Conservation (phyloP, 2,888 invertebrate genomes). For the Tenthredo amoena region DNA sequence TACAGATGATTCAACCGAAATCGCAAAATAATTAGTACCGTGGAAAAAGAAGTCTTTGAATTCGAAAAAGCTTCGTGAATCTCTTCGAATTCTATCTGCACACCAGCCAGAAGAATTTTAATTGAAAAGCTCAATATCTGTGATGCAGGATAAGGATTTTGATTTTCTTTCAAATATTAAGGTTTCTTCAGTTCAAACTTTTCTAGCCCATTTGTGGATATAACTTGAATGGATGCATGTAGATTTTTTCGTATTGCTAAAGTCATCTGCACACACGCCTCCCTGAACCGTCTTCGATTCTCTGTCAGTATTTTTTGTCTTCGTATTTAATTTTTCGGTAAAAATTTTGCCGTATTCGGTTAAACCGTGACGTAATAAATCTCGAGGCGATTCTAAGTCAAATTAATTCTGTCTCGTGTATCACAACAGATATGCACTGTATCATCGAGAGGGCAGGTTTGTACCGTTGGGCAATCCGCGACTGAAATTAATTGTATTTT, state of each 20-base stretch:
- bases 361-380: slow-evolving; percentile 16
- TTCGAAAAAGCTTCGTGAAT: no score
- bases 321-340: not conserved
- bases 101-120: not conserved
- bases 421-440: slow-evolving; percentile 5
- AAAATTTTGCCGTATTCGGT: not conserved
- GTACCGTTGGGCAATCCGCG: not conserved
- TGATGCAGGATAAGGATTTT: no score
- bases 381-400: slow-evolving; percentile 11
- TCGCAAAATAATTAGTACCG: no score
- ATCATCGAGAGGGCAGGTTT: not conserved
- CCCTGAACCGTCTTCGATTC: not conserved
- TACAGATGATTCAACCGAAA: no score
- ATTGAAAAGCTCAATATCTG: not conserved
- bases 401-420: slow-evolving; percentile 34
- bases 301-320: not conserved
- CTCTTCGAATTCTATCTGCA: no score
- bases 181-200: not conserved
- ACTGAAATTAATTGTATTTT: slow-evolving; percentile 20
- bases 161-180: not conserved
- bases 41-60: no score
- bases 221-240: no score
- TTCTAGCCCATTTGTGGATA: no score
- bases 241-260: no score
- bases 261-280: no score